phyloP scores from a whole-genome alignment of 2,888 invertebrate species.

The Troides oblongomaculatus region DNA sequence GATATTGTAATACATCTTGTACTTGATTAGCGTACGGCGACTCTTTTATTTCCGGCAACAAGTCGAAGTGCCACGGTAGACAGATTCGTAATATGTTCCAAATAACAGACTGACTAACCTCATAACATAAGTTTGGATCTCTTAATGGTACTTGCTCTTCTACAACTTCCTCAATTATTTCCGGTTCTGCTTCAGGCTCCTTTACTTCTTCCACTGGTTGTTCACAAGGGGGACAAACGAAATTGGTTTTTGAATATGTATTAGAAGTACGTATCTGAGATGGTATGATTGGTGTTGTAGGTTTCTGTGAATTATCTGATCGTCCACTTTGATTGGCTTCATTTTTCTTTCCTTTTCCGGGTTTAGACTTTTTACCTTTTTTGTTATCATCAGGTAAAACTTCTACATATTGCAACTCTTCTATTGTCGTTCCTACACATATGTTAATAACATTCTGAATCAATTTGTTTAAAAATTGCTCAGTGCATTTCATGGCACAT shows the following conservation, averaged over 20 bases:
- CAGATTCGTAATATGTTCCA: slow-evolving; percentile 66
- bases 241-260: slow-evolving; percentile 54
- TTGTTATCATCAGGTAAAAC: slow-evolving; percentile 46
- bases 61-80: slow-evolving; percentile 66
- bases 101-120: slow-evolving; percentile 60
- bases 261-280: slow-evolving; percentile 37
- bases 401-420: slow-evolving; percentile 56
- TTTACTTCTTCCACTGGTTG: slow-evolving; percentile 38
- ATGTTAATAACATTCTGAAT: slow-evolving; percentile 53
- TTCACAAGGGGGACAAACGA: slow-evolving; percentile 63
- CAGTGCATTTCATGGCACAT: slow-evolving; percentile 58
- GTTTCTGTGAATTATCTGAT: slow-evolving; percentile 46
- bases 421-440: slow-evolving; percentile 61
- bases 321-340: slow-evolving; percentile 55
- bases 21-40: slow-evolving; percentile 57
- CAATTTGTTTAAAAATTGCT: slow-evolving; percentile 54
- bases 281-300: slow-evolving; percentile 32
- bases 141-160: slow-evolving; percentile 51
- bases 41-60: slow-evolving; percentile 51
- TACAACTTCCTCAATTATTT: slow-evolving; percentile 43
- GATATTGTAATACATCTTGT: slow-evolving; percentile 45
- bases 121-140: slow-evolving; percentile 56
- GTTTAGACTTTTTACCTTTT: slow-evolving; percentile 55
- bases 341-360: slow-evolving; percentile 43
- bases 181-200: slow-evolving; percentile 42